These are phyloP conservation scores for Cerastis leucographa DNA, from an alignment of 2,888 invertebrate genomes.

Conservation along the genomic window DNA sequence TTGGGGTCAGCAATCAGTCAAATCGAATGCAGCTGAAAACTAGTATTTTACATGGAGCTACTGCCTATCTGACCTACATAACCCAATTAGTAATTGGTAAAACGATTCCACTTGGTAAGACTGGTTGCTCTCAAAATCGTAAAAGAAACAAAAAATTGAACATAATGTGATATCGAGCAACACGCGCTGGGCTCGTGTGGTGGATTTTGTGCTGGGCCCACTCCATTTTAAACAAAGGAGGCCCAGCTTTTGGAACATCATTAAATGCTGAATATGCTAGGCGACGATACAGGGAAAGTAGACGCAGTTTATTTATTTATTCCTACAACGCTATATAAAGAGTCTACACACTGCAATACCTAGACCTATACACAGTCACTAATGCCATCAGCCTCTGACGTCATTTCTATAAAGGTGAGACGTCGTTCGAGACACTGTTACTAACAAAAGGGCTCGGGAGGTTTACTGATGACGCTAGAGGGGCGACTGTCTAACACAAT, in stretches of 20 bases:
- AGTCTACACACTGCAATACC: neutral
- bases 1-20: neutral
- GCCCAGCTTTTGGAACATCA: neutral
- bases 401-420: conserved; percentile 40
- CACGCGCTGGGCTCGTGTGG: no score
- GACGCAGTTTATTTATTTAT: neutral
- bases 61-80: no score
- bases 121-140: neutral
- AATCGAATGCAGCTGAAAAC: neutral
- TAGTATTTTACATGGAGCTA: no score
- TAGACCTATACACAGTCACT: neutral
- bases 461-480: conserved; percentile 45
- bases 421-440: conserved; percentile 17
- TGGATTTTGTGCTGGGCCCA: no score
- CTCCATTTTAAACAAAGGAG: no score
- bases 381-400: conserved; percentile 35
- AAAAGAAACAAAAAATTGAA: no score
- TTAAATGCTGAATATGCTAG: neutral
- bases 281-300: neutral
- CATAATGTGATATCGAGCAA: no score
- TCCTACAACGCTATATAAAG: neutral
- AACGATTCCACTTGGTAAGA: no score
- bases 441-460: conserved; percentile 28
- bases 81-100: no score
- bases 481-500: conserved; percentile 17